A percentile compares a stretch with the other conserved stretches of the same genome.
These are phyloP conservation scores for Grantiella picta DNA, from an alignment of 2,113 vertebrate species.

Conservation along the genomic window DNA sequence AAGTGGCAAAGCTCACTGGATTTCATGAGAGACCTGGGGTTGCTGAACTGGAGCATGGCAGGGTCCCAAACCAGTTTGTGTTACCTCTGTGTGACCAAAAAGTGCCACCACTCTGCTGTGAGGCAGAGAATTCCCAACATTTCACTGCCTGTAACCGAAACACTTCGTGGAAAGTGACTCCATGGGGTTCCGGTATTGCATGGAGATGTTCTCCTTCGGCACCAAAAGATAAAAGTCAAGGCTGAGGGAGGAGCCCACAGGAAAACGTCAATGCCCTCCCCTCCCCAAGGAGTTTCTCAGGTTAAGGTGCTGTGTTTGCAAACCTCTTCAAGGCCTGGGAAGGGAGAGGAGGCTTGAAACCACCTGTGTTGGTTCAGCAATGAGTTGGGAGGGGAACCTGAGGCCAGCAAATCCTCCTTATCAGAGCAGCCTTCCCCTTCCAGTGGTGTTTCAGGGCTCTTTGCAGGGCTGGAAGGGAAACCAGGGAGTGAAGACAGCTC, in stretches of 20 bases:
- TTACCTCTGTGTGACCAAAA: background rate
- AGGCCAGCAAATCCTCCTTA: background rate
- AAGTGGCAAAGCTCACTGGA: background rate
- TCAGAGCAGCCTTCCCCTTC: background rate
- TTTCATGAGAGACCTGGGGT: rapidly evolving
- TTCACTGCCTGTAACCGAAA: background rate
- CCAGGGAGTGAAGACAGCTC: background rate
- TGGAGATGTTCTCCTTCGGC: background rate
- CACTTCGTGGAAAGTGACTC: background rate
- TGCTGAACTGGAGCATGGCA: background rate
- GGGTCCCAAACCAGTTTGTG: rapidly evolving
- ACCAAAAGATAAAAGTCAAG: background rate
- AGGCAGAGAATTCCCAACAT: background rate
- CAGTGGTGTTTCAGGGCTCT: background rate
- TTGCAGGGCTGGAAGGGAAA: background rate
- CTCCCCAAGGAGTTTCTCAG: background rate
- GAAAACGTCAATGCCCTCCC: background rate
- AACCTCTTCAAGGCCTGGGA: background rate
- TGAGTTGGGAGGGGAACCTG: background rate
- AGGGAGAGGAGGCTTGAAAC: background rate
- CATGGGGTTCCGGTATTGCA: rapidly evolving
- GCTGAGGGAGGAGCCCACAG: background rate
- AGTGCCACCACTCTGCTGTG: background rate
- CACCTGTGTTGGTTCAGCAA: background rate
- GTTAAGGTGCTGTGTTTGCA: background rate